These are phyloP conservation scores for Mycalesis mineus DNA, from an alignment of 2,888 invertebrate genomes.

Conservation along the genomic window DNA sequence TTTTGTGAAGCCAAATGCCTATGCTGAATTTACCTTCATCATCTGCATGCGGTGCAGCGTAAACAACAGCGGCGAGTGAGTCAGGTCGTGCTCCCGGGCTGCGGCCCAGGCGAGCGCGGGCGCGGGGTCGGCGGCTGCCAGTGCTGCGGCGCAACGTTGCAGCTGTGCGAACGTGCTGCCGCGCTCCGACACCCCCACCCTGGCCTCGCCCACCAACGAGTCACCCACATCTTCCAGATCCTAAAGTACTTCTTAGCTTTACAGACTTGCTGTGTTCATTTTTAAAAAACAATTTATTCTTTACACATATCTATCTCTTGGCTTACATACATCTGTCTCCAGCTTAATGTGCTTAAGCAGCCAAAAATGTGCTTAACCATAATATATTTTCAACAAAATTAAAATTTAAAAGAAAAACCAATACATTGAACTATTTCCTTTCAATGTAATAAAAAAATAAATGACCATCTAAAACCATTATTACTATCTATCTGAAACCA, in stretches of 20 bases:
- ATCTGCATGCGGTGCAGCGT: constrained; percentile 69
- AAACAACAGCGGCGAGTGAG: constrained; percentile 72
- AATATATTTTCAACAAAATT: too few relatives aligned
- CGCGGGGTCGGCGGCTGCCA: constrained; percentile 87
- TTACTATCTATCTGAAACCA: too few relatives aligned
- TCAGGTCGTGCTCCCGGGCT: constrained; percentile 84
- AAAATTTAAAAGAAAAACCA: too few relatives aligned
- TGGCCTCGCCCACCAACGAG: constrained; percentile 78
- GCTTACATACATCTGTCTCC: too few relatives aligned
- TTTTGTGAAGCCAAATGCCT: not conserved
- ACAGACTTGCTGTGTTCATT: not conserved
- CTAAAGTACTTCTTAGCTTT: too few relatives aligned
- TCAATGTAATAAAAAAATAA: too few relatives aligned
- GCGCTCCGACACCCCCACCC: constrained; percentile 56
- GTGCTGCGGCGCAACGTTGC: constrained; percentile 91
- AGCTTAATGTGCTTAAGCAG: too few relatives aligned
- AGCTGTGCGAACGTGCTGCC: constrained; percentile 63
- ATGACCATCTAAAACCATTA: too few relatives aligned
- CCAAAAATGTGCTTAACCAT: too few relatives aligned
- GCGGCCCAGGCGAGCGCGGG: constrained; percentile 94
- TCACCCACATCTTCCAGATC: constrained; percentile 95
- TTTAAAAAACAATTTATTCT: too few relatives aligned
- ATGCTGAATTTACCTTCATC: constrained; percentile 46
- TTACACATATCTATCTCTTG: too few relatives aligned
- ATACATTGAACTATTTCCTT: too few relatives aligned